Evolutionary conservation across 2,888 invertebrate species (phyloP).

Genomic region (Leucozona laternaria): DNA sequence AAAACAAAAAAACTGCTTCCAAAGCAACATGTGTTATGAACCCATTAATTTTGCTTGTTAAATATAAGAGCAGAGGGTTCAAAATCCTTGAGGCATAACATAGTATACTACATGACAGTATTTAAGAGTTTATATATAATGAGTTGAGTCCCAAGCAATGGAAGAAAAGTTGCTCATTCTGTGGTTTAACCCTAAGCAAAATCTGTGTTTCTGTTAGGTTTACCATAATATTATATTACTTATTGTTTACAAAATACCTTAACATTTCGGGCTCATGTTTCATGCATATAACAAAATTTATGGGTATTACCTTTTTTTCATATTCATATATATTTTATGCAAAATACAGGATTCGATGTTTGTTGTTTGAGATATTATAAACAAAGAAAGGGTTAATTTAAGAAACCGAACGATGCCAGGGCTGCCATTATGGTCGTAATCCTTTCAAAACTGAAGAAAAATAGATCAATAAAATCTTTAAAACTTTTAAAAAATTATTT

Average conservation of each 20-base stretch:
- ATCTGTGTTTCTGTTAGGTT: conserved; percentile 1
- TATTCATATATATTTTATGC: background rate
- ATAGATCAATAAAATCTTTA: too few relatives aligned
- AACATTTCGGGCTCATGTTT: conserved; percentile 1
- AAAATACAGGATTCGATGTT: background rate
- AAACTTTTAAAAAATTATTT: too few relatives aligned
- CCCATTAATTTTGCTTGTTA: conserved; percentile 19
- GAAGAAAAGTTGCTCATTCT: background rate
- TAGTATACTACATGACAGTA: conserved; percentile 2
- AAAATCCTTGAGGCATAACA: conserved; percentile 26
- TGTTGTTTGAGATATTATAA: background rate
- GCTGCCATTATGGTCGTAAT: background rate
- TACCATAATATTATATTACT: background rate
- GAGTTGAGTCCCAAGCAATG: conserved; percentile 3
- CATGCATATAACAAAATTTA: background rate
- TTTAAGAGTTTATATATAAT: conserved; percentile 24
- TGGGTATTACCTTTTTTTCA: background rate
- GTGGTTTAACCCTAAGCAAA: background rate
- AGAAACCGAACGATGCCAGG: background rate
- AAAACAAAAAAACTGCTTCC: background rate
- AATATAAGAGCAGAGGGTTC: background rate
- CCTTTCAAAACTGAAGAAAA: too few relatives aligned
- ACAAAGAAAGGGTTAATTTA: background rate
- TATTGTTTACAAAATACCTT: conserved; percentile 1
- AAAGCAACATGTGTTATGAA: background rate